These are phyloP conservation scores for Paguma larvata DNA, from an alignment of 2,797 vertebrate species.

Conservation along the genomic window DNA sequence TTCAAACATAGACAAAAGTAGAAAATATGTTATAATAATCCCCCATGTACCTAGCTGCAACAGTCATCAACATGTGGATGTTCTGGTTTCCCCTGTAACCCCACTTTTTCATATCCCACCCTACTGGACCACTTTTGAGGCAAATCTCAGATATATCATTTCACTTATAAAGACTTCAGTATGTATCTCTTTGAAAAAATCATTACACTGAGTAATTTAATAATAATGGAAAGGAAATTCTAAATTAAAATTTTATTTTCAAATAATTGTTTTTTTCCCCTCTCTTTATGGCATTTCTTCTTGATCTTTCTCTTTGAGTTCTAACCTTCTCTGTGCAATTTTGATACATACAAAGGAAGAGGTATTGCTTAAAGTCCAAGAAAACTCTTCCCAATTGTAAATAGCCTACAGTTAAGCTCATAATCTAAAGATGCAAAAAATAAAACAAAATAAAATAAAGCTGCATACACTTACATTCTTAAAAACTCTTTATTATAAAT, in stretches of 20 bases:
- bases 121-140: not conserved
- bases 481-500: constrained; percentile 1
- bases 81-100: not conserved
- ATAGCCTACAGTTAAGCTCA: not conserved
- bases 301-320: not conserved
- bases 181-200: constrained; percentile 8
- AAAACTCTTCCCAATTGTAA: not conserved
- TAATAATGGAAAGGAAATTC: constrained; percentile 42
- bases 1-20: not conserved
- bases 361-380: not conserved
- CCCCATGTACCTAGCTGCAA: not conserved
- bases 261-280: not conserved
- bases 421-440: not conserved
- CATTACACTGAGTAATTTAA: not conserved
- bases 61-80: not conserved
- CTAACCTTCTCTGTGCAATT: not conserved
- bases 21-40: not conserved
- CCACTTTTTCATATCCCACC: not conserved
- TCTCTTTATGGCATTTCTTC: not conserved
- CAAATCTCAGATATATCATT: not conserved
- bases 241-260: constrained; percentile 33
- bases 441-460: not conserved
- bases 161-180: not conserved
- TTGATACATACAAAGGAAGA: not conserved
- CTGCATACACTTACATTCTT: not conserved